phyloP scores from a whole-genome alignment of 2,113 vertebrate species.

The Micromys minutus region DNA sequence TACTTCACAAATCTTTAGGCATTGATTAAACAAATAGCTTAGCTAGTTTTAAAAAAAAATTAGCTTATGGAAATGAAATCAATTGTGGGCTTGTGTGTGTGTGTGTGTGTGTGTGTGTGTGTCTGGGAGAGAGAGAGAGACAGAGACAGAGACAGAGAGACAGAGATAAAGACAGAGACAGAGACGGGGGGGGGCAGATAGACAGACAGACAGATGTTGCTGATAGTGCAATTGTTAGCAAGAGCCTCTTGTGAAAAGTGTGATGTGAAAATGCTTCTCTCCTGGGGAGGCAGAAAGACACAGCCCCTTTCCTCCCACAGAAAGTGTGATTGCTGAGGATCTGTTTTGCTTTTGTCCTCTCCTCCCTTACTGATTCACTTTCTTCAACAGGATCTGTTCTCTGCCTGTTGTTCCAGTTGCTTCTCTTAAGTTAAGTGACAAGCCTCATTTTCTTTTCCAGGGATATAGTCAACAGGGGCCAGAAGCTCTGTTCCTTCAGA shows the following conservation, averaged over 20 bases:
- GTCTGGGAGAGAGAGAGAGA: background rate
- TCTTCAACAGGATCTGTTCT: background rate
- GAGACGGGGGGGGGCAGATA: background rate
- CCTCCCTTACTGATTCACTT: background rate
- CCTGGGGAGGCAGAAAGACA: background rate
- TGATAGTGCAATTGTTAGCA: background rate
- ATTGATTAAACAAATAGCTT: background rate
- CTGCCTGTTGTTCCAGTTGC: background rate
- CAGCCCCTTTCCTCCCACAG: background rate
- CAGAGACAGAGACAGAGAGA: background rate
- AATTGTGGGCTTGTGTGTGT: background rate
- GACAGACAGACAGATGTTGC: background rate
- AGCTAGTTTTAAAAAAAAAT: background rate
- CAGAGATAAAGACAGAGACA: background rate
- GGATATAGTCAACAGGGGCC: background rate
- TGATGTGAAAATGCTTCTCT: background rate
- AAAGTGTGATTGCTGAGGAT: conserved; percentile 4
- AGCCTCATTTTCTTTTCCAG: background rate
- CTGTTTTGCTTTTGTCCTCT: background rate
- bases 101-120: background rate
- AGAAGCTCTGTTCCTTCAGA: background rate
- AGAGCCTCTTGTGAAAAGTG: background rate
- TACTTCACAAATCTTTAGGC: background rate
- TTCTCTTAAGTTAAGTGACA: background rate
- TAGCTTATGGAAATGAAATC: background rate